These are phyloP conservation scores for Psilanteris sp. DNA, from an alignment of 1,140 invertebrate species.

Conservation along the genomic window DNA sequence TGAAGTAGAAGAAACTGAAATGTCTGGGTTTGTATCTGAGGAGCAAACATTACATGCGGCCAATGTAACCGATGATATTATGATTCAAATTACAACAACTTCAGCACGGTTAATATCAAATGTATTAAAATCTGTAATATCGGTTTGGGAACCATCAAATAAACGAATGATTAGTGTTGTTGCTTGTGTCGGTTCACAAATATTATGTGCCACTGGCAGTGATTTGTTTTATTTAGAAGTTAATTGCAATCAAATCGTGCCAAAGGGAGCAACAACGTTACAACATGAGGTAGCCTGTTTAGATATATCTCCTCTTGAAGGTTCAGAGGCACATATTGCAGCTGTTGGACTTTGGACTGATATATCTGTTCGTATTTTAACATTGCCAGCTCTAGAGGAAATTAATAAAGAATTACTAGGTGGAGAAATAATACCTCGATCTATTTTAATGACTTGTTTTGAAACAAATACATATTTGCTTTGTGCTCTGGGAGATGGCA, in stretches of 20 bases:
- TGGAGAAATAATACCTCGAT: conserved; percentile 97
- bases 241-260: conserved; percentile 83
- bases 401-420: conserved; percentile 92
- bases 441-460: conserved; percentile 96
- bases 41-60: conserved; percentile 96
- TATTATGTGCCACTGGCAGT: conserved; percentile 93
- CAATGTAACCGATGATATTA: conserved; percentile 91
- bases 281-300: conserved; percentile 97
- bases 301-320: conserved; percentile 92
- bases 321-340: conserved; percentile 85
- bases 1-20: conserved; percentile 98
- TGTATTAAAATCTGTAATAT: conserved; percentile 84
- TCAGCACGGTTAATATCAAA: conserved; percentile 86
- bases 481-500: conserved; percentile 97
- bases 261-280: conserved; percentile 85
- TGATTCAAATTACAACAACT: conserved; percentile 89
- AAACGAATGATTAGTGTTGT: conserved; percentile 92
- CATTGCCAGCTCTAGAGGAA: conserved; percentile 88
- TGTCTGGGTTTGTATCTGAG: conserved; percentile 91
- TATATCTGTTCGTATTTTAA: conserved; percentile 93
- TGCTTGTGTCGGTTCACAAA: conserved; percentile 89
- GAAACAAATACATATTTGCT: conserved; percentile 95
- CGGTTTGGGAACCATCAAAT: conserved; percentile 89
- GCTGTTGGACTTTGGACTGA: conserved; percentile 98
- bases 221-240: conserved; percentile 95